Base-by-base conservation (phyloP, 2,888 invertebrate species). In the Xestoiulus laeticollis region DNA sequence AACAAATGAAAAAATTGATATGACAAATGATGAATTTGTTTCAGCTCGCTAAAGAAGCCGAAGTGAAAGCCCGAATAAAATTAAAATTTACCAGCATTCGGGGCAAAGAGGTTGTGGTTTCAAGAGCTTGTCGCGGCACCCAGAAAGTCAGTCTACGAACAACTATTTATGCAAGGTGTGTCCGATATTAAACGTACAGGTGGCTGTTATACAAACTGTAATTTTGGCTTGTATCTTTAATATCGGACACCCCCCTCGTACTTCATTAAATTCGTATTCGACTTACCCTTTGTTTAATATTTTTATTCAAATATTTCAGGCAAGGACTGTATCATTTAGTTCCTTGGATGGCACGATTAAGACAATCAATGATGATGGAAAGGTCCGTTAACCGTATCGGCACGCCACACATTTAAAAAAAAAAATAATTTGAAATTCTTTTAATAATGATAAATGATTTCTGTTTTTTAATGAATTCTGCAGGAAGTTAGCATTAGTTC, bases 61-160 rank as follows among this genome's bases (percentile, higher is more conserved):
- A 93, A 90, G 94, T 94, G 89, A 90, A 89, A 89, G 89, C 86
- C 1, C 90, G 93, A 89, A 92, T 94, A 3, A 93, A 93, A 89
- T 92, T 94, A 68, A 92, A 93, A 90, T 93, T 95, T 88, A 89
- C 90, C 6, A 94, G 96, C 93, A 92, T 93, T 90, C 91, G 94
- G 90, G 94, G 95, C 88, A 92, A 95, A 91, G 91, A 93, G 90
- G 92, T 95, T 53, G 94, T 94, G 78, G 94, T 96, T 48, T 93
- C 94, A 89, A 93, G 96, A 90, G 94, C 95, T 30, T 94, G 97
- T 92, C 94, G 94, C 91, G 94, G 94, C 19, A 93, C 93, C n/a
- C 93, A 94, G 88, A 92, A 91, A 90, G 92, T 90, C 87, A 26
- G 19, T 19, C n/a, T 2, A 1, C 59, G n/a, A 19, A 4, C 8